Conservation (phyloP, 2,888 invertebrate genomes). For the Elmis aenea region DNA sequence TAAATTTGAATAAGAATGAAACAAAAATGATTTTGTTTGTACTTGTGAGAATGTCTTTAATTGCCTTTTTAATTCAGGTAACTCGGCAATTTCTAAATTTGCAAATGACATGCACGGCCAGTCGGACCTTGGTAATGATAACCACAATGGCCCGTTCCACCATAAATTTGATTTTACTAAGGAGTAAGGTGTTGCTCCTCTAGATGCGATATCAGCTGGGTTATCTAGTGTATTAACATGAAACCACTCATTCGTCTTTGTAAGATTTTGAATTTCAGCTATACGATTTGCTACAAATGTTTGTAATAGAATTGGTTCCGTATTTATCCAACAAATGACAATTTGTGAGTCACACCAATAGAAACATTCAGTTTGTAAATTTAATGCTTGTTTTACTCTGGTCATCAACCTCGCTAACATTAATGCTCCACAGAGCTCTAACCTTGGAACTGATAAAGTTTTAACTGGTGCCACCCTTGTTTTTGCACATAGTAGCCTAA, state of each 20-base stretch:
- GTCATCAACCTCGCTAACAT: no score
- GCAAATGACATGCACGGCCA: no score
- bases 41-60: no score
- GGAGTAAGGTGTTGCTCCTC: not conserved
- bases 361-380: no score
- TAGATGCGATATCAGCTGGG: slow-evolving; percentile 1
- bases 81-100: no score
- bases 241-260: not conserved
- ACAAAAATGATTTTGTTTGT: not conserved
- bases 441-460: slow-evolving; percentile 2
- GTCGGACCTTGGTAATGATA: not conserved
- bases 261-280: not conserved
- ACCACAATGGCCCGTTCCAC: not conserved
- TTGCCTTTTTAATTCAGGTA: no score
- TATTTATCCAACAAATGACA: not conserved
- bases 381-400: no score
- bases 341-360: slow-evolving; percentile 2
- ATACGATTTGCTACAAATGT: slow-evolving; percentile 2
- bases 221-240: not conserved
- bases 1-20: not conserved
- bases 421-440: no score
- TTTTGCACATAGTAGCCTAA: no score
- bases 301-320: not conserved
- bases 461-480: slow-evolving; percentile 1
- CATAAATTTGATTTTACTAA: not conserved